Evolutionary conservation across 2,113 vertebrate species (phyloP).

Genomic region (Oreotrochilus melanogaster): DNA sequence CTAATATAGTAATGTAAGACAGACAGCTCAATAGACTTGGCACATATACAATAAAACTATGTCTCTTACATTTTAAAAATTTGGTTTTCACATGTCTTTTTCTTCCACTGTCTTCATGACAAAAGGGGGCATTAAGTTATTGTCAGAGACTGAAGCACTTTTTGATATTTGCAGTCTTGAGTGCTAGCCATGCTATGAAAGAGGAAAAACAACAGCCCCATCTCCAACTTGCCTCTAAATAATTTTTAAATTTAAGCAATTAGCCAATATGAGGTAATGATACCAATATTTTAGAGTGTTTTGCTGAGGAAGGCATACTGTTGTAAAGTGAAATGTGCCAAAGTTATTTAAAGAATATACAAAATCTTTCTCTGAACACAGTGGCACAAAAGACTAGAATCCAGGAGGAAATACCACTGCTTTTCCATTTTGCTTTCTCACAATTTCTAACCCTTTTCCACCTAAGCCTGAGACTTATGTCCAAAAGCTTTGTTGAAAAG

Average conservation of each 20-base stretch:
- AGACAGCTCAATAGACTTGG: not conserved
- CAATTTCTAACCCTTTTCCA: not conserved
- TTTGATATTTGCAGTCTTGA: not conserved
- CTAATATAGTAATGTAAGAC: not conserved
- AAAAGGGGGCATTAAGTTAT: not conserved
- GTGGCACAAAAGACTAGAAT: not conserved
- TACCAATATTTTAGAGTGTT: not conserved
- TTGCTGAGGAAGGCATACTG: not conserved
- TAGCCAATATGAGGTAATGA: not conserved
- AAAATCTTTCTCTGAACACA: not conserved
- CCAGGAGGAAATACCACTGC: not conserved
- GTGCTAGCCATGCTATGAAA: not conserved
- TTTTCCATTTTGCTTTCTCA: not conserved
- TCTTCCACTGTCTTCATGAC: not conserved
- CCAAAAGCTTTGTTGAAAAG: not conserved
- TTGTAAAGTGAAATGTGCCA: not conserved
- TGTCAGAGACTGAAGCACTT: rapidly evolving
- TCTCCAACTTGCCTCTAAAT: not conserved
- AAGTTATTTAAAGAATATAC: not conserved
- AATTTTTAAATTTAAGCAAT: not conserved
- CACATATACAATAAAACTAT: not conserved
- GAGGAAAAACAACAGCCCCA: not conserved
- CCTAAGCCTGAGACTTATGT: not conserved
- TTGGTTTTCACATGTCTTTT: not conserved
- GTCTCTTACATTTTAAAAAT: not conserved